Base-by-base conservation (phyloP, 92 coral and sea anemone species). In the Phenganax subtilis region DNA sequence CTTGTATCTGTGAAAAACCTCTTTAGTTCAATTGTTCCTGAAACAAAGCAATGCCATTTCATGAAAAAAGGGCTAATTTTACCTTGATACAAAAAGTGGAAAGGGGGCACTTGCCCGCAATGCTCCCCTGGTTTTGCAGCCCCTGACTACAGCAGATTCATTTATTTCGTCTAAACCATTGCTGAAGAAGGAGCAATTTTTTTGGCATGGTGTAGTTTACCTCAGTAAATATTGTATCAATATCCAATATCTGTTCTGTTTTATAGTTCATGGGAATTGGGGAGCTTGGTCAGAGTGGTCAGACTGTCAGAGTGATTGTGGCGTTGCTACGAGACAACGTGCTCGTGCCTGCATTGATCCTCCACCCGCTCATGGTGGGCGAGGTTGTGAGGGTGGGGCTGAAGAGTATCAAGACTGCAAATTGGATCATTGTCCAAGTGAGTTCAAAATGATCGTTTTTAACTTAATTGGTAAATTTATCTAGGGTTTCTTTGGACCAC, bases 351-450 rank as follows among this genome's bases (percentile, higher is more conserved):
- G 99, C 60, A 88, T 89, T 51, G 78, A 83, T n/a, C 99, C 99
- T 0, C 97, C 93, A 80, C 99, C 99, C 10, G 91, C 91, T 67
- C 99, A 96, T 75, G 97, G 99, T 44, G 99, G 99, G 54, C 84
- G 87, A n/a, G 89, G 89, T 63, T 96, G 99, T 47, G 88, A 85
- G 29, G 99, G 99, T 17, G 88, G 91, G 8, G 91, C 90, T 54
- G 84, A 85, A 53, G 90, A 92, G 82, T 90, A 89, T 51, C 89
- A 87, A n/a, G 94, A 88, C 81, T 96, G 99, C 69, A 90, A 86
- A 54, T 89, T 85, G 81, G 86, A 87, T 55, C 91, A 93, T 14
- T 96, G 99, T 63, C 96, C 99, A 80, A 90, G 99, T 96, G 84
- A 61, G 73, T 82, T 37, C 47, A 37, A 1, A 5, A 37, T 37